Evolutionary conservation across 53 echinoderm and acorn worm genomes (phyloP).

Genomic region (Holothuria scabra): DNA sequence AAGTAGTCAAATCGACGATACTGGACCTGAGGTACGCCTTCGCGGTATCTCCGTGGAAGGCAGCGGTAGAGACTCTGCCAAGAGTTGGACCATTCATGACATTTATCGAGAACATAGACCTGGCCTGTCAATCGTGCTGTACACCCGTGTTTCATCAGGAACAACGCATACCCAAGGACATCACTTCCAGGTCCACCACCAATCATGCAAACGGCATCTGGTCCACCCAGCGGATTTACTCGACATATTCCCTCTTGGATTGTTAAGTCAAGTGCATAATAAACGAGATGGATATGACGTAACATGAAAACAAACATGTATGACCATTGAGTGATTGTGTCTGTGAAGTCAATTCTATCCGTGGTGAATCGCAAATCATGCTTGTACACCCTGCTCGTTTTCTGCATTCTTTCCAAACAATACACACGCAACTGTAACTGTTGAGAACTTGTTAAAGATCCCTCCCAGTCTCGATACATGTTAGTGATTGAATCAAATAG

Average conservation of each 20-base stretch:
- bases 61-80: background rate
- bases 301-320: constrained; percentile 33
- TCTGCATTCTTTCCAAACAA: background rate
- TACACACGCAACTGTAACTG: background rate
- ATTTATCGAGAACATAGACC: constrained; percentile 30
- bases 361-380: background rate
- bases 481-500: background rate
- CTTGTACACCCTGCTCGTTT: background rate
- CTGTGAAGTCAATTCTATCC: background rate
- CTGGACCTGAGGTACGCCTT: background rate
- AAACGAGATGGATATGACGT: constrained; percentile 24
- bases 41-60: background rate
- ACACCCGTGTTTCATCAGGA: constrained; percentile 7
- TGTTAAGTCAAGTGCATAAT: background rate
- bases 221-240: background rate
- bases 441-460: too few species aligned
- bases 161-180: background rate
- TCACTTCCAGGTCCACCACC: constrained; percentile 48
- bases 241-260: background rate
- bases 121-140: background rate
- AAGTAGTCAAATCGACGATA: constrained; percentile 14
- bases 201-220: background rate
- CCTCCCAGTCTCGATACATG: background rate
- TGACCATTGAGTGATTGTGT: background rate
- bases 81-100: background rate